Evolutionary conservation across 2,888 invertebrate genomes (phyloP).

Genomic region (Tuta absoluta): DNA sequence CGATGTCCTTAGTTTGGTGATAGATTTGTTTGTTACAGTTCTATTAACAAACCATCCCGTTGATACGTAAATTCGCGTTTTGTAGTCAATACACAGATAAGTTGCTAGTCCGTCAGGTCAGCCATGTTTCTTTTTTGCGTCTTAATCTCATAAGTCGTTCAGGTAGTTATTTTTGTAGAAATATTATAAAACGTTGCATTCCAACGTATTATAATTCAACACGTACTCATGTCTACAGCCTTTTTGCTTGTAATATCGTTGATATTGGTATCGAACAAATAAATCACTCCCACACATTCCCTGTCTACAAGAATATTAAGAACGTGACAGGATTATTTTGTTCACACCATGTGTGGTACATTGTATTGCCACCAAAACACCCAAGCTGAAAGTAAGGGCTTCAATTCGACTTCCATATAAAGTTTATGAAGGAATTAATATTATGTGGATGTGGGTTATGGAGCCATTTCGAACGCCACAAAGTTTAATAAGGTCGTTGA

Average conservation of each 20-base stretch:
- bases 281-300: conserved; percentile 57
- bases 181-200: no score
- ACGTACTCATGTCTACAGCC: conserved; percentile 8
- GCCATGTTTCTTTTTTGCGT: no score
- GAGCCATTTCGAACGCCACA: background rate
- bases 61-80: no score
- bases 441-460: background rate
- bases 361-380: background rate
- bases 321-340: conserved; percentile 56
- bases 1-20: background rate
- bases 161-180: background rate
- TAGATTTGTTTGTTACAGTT: background rate
- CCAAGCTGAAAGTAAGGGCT: background rate
- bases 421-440: background rate
- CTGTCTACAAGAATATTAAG: conserved; percentile 57
- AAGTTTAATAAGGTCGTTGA: background rate
- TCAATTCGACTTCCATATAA: background rate
- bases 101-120: no score
- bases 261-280: conserved; percentile 46
- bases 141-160: no score
- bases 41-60: no score
- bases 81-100: no score
- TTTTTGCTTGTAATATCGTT: conserved; percentile 39
- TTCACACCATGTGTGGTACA: conserved; percentile 19
- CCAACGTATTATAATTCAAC: background rate